phyloP scores from a whole-genome alignment of 1,140 invertebrate genomes.

The Sinonovacula constricta region DNA sequence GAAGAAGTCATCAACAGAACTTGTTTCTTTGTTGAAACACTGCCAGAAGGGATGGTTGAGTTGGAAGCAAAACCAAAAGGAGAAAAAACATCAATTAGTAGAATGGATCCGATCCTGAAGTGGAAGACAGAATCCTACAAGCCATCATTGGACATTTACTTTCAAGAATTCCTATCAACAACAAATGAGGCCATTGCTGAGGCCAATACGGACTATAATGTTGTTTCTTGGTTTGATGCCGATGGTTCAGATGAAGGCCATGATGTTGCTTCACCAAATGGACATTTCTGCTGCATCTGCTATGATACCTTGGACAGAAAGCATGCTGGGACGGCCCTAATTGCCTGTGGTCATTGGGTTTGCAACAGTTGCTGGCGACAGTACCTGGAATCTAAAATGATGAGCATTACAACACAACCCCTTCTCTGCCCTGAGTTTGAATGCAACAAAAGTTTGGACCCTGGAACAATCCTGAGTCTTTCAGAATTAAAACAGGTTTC shows the following conservation, averaged over 20 bases:
- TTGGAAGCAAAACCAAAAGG: background rate
- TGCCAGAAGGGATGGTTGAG: conserved; percentile 16
- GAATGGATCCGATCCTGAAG: conserved; percentile 14
- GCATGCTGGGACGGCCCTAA: conserved; percentile 50
- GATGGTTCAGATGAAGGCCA: background rate
- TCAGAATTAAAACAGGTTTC: conserved; percentile 53
- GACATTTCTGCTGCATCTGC: conserved; percentile 57
- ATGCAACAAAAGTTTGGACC: conserved; percentile 52
- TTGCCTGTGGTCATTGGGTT: conserved; percentile 63
- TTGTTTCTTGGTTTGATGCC: conserved; percentile 7
- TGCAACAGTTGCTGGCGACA: conserved; percentile 65
- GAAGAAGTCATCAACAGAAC: conserved; percentile 45
- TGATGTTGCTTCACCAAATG: conserved; percentile 14
- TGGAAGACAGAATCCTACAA: conserved; percentile 14
- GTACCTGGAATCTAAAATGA: conserved; percentile 46
- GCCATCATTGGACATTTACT: conserved; percentile 4
- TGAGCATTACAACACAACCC: background rate
- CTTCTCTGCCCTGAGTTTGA: conserved; percentile 53
- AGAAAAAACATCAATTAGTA: background rate
- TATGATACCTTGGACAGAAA: conserved; percentile 24
- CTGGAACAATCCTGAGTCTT: conserved; percentile 56
- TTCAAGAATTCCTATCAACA: background rate
- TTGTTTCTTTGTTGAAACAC: conserved; percentile 43
- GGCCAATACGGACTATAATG: conserved; percentile 4
- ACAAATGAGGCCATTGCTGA: background rate